Percentiles rank a stretch among this genome's conserved stretches.
Evolutionary conservation across 2,797 vertebrate species (phyloP).

Genomic region (Lithobates pipiens): DNA sequence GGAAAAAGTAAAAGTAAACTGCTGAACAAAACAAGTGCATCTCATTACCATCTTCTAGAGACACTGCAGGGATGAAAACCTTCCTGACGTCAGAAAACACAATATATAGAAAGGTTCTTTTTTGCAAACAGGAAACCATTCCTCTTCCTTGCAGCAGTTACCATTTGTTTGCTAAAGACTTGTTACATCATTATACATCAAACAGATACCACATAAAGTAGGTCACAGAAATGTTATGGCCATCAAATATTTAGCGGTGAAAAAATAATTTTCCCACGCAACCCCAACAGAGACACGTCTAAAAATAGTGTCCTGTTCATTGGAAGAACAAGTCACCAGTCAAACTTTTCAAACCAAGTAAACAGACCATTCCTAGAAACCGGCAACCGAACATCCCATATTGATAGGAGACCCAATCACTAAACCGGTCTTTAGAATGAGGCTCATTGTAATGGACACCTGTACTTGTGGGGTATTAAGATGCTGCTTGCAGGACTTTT

Average conservation of each 20-base stretch:
- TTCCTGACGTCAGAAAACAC: background rate
- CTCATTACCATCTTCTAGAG: no score
- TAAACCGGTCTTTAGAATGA: no score
- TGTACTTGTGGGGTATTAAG: no score
- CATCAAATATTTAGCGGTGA: background rate
- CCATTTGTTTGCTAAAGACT: background rate
- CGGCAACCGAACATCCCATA: no score
- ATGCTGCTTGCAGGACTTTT: no score
- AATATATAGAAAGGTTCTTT: background rate
- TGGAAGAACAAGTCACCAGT: no score
- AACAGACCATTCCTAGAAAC: no score
- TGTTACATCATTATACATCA: background rate
- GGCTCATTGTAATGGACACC: no score
- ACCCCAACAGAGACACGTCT: background rate
- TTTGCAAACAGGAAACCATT: background rate
- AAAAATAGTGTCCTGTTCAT: background rate
- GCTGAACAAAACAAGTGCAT: background rate
- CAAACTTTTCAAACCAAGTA: no score
- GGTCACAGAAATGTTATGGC: background rate
- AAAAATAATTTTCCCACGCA: background rate
- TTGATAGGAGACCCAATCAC: no score
- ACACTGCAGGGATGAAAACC: background rate
- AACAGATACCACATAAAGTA: background rate
- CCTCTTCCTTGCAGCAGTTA: background rate
- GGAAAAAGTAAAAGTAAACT: slow-evolving; percentile 20